A percentile compares a stretch with the other conserved stretches of the same genome.
phyloP scores from a whole-genome alignment of 2,113 vertebrate species.

The Spermophilus dauricus region DNA sequence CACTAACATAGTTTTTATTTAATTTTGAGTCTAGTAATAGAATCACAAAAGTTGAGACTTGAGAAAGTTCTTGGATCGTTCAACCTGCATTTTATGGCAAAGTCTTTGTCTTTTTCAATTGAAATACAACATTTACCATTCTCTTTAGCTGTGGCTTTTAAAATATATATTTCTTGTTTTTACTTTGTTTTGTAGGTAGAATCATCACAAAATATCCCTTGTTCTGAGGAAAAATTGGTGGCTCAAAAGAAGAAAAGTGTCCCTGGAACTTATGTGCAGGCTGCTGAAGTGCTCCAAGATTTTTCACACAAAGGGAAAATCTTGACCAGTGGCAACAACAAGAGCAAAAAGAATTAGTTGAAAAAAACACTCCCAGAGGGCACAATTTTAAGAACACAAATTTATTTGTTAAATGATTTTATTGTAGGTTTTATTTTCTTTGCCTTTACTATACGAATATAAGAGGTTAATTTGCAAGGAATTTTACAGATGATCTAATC shows the following conservation, averaged over 20 bases:
- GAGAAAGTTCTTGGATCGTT: background rate
- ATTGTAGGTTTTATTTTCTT: background rate
- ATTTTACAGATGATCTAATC: background rate
- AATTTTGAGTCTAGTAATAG: background rate
- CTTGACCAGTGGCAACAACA: background rate
- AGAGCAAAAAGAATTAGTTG: too few relatives aligned
- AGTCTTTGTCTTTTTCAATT: background rate
- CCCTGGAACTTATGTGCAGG: background rate
- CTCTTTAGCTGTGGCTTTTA: background rate
- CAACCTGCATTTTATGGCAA: background rate
- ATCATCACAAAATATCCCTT: background rate
- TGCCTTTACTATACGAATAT: background rate
- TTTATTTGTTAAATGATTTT: slow-evolving; percentile 9
- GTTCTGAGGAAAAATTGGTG: background rate
- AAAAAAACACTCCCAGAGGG: slow-evolving; percentile 1
- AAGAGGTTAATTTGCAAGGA: slow-evolving; percentile 1
- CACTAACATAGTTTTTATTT: background rate
- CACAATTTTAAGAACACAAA: background rate
- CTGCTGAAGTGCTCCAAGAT: background rate
- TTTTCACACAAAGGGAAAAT: background rate
- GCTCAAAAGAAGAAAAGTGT: background rate
- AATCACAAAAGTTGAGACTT: background rate
- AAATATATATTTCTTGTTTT: background rate
- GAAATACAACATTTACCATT: background rate
- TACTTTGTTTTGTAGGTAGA: background rate